These are phyloP conservation scores for Nomada hirtipes DNA, from an alignment of 2,888 invertebrate species.

Conservation along the genomic window DNA sequence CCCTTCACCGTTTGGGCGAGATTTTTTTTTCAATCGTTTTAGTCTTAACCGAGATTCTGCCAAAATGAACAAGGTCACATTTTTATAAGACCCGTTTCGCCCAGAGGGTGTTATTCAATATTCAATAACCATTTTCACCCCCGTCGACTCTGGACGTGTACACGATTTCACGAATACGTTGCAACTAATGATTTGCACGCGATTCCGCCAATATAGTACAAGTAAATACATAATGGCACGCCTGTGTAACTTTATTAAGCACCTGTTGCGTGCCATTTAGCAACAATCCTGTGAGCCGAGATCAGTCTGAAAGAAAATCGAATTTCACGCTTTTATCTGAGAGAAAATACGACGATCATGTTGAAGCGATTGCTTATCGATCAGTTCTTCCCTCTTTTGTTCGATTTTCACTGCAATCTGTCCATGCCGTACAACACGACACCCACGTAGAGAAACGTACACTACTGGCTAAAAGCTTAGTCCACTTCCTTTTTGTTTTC, in stretches of 20 bases:
- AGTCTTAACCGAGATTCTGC: too few species aligned
- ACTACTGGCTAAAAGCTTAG: too few species aligned
- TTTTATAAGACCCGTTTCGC: too few species aligned
- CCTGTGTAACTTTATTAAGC: constrained; percentile 28
- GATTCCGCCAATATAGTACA: not conserved
- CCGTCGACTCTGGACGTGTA: not conserved
- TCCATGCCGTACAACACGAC: not conserved
- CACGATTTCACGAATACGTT: not conserved
- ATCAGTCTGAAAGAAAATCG: constrained; percentile 18
- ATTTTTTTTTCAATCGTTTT: too few species aligned
- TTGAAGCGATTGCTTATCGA: not conserved
- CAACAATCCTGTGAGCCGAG: not conserved
- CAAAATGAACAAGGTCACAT: too few species aligned
- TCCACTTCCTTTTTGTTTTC: too few species aligned
- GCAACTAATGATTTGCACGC: not conserved
- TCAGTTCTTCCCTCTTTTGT: not conserved
- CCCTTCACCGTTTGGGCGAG: too few species aligned
- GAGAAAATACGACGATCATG: not conserved
- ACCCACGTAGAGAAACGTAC: too few species aligned
- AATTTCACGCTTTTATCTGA: not conserved
- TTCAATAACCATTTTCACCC: not conserved
- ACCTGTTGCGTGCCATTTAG: constrained; percentile 34
- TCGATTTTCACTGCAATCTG: constrained; percentile 11
- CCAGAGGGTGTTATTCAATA: too few species aligned
- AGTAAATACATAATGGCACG: constrained; percentile 11